Percentiles rank a stretch among this genome's conserved stretches.
Evolutionary conservation across 2,888 invertebrate genomes (phyloP).

Genomic region (Penaeus monodon): DNA sequence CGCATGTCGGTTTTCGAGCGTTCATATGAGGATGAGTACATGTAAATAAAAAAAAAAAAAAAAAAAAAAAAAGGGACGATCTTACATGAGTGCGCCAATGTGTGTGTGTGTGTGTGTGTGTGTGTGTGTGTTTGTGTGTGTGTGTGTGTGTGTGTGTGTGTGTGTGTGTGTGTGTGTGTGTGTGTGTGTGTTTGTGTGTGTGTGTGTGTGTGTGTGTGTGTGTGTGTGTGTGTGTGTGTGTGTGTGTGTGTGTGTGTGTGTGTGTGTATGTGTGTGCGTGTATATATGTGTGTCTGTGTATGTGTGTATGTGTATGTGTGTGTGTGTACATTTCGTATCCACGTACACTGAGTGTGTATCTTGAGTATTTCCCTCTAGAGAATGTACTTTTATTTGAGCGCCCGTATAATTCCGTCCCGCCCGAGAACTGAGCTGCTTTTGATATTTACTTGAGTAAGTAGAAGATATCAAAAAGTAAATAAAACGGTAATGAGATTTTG

Average conservation of each 20-base stretch:
- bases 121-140: neutral
- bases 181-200: neutral
- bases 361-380: no score
- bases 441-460: no score
- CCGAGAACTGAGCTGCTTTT: no score
- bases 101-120: neutral
- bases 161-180: neutral
- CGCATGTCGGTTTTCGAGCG: no score
- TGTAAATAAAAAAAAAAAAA: no score
- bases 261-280: neutral
- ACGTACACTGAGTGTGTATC: neutral
- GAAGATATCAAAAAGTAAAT: neutral
- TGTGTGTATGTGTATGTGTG: conserved; percentile 1
- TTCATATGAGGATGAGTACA: no score
- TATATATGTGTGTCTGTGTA: neutral
- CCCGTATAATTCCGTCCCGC: no score
- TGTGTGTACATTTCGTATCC: neutral
- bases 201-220: neutral
- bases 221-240: neutral
- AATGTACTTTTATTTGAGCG: no score
- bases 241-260: no score
- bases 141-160: neutral
- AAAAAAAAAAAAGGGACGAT: no score
- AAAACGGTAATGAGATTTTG: neutral
- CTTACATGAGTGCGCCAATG: neutral